Conservation (phyloP, 2,113 vertebrate genomes). For the Hiodon alosoides region DNA sequence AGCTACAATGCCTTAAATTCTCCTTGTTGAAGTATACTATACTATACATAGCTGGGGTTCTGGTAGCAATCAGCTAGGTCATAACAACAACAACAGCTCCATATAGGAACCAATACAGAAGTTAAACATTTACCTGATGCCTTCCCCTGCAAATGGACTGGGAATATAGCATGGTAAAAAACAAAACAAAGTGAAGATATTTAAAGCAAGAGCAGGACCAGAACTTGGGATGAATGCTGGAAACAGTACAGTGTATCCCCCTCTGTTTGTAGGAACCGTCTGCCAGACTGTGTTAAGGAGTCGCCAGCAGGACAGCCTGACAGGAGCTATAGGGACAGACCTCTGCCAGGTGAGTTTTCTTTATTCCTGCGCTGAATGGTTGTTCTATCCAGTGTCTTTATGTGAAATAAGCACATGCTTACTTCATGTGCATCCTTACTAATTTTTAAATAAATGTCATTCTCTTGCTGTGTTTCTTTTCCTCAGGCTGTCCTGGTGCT, state of each 20-base stretch:
- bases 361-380: background rate
- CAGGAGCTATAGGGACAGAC: conserved; percentile 31
- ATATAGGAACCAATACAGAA: no score
- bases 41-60: no score
- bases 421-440: background rate
- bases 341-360: conserved; percentile 42
- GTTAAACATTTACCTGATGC: no score
- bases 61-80: no score
- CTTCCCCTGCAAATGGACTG: no score
- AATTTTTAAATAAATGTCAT: no score
- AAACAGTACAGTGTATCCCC: background rate
- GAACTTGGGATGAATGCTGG: background rate
- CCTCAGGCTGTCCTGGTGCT: conserved; percentile 53
- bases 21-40: no score
- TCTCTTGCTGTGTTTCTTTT: background rate
- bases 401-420: background rate
- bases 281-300: conserved; percentile 45
- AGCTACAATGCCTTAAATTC: no score
- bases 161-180: background rate
- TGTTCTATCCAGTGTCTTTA: background rate
- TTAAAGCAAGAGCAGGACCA: background rate
- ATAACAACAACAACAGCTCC: no score
- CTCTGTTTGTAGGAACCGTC: conserved; percentile 34
- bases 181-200: background rate
- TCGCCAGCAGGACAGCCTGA: background rate